These are phyloP conservation scores for Melanostigma gelatinosum DNA, from an alignment of 2,113 vertebrate genomes.

Conservation along the genomic window DNA sequence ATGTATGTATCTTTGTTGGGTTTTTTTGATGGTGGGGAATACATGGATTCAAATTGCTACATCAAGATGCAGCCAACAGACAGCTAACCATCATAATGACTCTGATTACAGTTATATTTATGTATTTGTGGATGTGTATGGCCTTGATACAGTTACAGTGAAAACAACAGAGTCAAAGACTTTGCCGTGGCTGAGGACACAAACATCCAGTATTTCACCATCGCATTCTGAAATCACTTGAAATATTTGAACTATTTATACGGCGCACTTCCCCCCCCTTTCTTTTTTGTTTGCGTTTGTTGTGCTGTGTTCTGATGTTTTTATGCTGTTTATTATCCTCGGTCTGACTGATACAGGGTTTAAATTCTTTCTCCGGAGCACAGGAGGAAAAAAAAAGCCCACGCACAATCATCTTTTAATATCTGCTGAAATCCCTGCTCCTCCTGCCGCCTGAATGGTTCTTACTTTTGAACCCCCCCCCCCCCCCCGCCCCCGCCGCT, in stretches of 20 bases:
- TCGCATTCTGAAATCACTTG: conserved; percentile 75
- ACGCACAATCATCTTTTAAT: conserved; percentile 84
- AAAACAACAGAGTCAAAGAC: conserved; percentile 39
- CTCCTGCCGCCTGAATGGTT: conserved; percentile 67
- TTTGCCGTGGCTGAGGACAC: conserved; percentile 67
- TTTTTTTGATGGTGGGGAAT: neutral
- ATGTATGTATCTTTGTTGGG: neutral
- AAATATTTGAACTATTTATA: conserved; percentile 84
- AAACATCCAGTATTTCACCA: conserved; percentile 80
- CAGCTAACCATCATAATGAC: neutral
- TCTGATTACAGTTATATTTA: neutral
- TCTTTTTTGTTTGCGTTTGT: conserved; percentile 73
- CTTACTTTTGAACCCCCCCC: conserved; percentile 65
- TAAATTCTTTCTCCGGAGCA: conserved; percentile 76
- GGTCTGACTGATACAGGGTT: conserved; percentile 78
- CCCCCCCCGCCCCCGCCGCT: conserved; percentile 16
- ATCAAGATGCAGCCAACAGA: neutral
- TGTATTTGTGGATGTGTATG: conserved; percentile 1
- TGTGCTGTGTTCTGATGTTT: conserved; percentile 72
- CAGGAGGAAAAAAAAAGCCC: conserved; percentile 62
- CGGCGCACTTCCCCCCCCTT: conserved; percentile 33
- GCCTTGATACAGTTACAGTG: conserved; percentile 51
- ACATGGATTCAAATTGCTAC: neutral
- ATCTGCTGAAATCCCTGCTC: conserved; percentile 79
- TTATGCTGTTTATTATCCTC: conserved; percentile 75